A percentile compares a stretch with the other conserved stretches of the same genome.
These are phyloP conservation scores for Enteromius argenteus DNA, from an alignment of 2,797 vertebrate genomes.

Conservation along the genomic window DNA sequence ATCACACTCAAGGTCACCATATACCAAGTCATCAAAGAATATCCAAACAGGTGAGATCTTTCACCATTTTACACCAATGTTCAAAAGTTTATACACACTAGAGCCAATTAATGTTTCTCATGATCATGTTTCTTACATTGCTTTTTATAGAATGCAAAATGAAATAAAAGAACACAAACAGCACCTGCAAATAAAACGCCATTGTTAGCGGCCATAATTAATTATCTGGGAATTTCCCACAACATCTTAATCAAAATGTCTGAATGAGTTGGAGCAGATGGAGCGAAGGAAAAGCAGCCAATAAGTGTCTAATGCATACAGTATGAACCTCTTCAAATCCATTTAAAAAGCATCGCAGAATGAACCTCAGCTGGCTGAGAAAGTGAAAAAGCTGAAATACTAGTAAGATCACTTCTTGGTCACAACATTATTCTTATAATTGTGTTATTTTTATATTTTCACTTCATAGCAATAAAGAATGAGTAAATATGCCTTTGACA, in stretches of 20 bases:
- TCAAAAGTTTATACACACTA: not conserved
- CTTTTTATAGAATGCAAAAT: not conserved
- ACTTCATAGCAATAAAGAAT: not conserved
- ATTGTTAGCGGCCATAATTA: not conserved
- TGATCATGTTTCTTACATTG: too few relatives aligned
- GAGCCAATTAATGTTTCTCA: not conserved
- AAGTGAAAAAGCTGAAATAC: not conserved
- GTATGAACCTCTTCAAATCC: not conserved
- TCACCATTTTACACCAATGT: not conserved
- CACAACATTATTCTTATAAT: not conserved
- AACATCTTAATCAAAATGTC: not conserved
- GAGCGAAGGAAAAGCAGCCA: constrained; percentile 1
- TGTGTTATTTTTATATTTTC: not conserved
- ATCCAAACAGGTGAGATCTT: constrained; percentile 89
- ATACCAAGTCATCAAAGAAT: constrained; percentile 97
- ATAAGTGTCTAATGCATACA: not conserved
- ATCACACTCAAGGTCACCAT: constrained; percentile 93
- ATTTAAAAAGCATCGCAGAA: not conserved
- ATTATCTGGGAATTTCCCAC: not conserved
- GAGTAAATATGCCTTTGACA: not conserved
- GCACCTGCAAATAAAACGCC: not conserved
- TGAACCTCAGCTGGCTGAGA: not conserved
- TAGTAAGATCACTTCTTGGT: not conserved
- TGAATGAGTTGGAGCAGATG: not conserved
- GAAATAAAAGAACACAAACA: not conserved